phyloP scores from a whole-genome alignment of 2,797 vertebrate species.

The Carcharodon carcharias region DNA sequence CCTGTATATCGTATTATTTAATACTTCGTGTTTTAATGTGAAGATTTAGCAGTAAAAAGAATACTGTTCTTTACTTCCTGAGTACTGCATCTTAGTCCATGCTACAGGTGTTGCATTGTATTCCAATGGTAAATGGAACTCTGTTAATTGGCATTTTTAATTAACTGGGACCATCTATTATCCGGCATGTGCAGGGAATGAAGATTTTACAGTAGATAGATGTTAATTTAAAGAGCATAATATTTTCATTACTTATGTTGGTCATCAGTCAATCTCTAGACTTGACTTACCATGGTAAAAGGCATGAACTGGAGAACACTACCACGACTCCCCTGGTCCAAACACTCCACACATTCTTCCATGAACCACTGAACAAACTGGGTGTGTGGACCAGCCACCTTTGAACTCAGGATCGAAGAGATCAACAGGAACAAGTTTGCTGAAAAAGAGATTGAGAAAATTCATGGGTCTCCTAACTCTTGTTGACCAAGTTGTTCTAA shows the following conservation, averaged over 20 bases:
- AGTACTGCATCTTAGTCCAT: too few species aligned
- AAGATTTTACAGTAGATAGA: neutral
- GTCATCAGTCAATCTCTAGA: neutral
- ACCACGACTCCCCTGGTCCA: conserved; percentile 83
- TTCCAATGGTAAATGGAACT: too few species aligned
- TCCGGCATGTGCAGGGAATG: too few species aligned
- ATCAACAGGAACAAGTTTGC: conserved; percentile 94
- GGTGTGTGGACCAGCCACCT: conserved; percentile 84
- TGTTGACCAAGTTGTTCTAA: neutral
- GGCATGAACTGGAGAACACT: conserved; percentile 97
- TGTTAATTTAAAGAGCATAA: neutral
- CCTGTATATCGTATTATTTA: too few species aligned
- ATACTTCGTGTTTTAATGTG: too few species aligned
- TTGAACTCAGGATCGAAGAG: conserved; percentile 83
- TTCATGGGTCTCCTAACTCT: neutral
- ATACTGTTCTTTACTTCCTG: too few species aligned
- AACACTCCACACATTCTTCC: conserved; percentile 90
- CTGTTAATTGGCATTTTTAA: too few species aligned
- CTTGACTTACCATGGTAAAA: conserved; percentile 81
- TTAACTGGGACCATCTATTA: too few species aligned
- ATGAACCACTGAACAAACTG: conserved; percentile 98
- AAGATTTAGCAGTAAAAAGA: too few species aligned
- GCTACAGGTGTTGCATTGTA: too few species aligned
- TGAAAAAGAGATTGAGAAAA: conserved; percentile 42
- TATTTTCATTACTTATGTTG: neutral